A percentile compares a stretch with the other conserved stretches of the same genome.
Evolutionary conservation across 2,113 vertebrate species (phyloP).

Genomic region (Chaetura pelagica): DNA sequence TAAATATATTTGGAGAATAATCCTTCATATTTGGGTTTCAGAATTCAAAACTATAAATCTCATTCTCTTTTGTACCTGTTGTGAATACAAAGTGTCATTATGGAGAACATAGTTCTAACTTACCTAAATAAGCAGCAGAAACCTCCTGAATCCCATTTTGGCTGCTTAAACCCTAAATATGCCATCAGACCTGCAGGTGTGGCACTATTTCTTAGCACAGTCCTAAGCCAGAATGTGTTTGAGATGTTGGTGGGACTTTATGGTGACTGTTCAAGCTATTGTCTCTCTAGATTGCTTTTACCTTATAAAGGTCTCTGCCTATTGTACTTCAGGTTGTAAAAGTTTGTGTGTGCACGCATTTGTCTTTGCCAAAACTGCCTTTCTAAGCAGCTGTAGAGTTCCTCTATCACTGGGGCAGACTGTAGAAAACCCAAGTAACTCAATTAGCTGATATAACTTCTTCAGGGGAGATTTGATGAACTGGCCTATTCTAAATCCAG

Average conservation of each 20-base stretch:
- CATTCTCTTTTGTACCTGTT: background rate
- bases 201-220: background rate
- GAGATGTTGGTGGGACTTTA: background rate
- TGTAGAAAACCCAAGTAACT: background rate
- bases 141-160: background rate
- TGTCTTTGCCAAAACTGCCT: background rate
- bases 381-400: background rate
- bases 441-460: accelerated
- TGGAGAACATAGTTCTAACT: background rate
- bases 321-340: background rate
- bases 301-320: background rate
- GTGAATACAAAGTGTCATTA: background rate
- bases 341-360: too few species aligned
- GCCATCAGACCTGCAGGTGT: background rate
- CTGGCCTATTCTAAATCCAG: background rate
- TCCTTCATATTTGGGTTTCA: background rate
- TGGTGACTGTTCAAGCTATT: background rate
- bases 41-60: background rate
- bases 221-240: background rate
- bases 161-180: background rate
- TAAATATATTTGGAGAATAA: background rate
- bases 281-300: background rate
- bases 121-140: background rate
- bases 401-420: background rate
- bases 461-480: background rate